Base-by-base conservation (phyloP, 1,140 invertebrate species). In the Macrocentrus cingulum region DNA sequence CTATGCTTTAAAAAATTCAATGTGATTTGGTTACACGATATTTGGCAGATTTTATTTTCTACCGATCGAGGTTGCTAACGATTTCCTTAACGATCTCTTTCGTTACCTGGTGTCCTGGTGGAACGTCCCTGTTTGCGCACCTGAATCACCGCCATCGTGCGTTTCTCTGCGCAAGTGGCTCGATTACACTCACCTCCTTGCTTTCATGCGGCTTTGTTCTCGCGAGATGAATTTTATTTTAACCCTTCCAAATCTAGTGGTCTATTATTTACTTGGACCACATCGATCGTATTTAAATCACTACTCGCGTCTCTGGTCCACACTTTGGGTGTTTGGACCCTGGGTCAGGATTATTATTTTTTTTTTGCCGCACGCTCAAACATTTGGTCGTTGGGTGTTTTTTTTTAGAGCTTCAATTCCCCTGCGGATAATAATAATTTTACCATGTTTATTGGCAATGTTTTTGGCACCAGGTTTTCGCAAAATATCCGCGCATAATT, bases 71-170 rank as follows among this genome's bases (percentile, higher is more conserved):
- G 25, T 29, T 29, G 25, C 25, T 29, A n/a, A n/a, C n/a, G n/a
- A n/a, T n/a, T n/a, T n/a, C n/a, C 15, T 41, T 41, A 56, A 41
- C 18, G 15, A 60, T 65, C 50, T 56, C 62, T 48, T 51, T 64
- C 25, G 23, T 41, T 29, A 58, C 44, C 60, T 74, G 66, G 48
- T 68, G 54, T 49, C 69, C 71, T 72, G 66, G 44, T 71, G 63
- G 39, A 18, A 50, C 50, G 45, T 66, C 70, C 69, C 69, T 72
- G 68, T 59, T 58, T 58, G 71, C 69, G 70, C 70, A 74, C 69
- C 69, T 71, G 68, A 74, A 69, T 67, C 60, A 72, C 65, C 66
- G 68, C 62, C 42, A 63, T 62, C 58, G 58, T 62, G 50, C 59
- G 63, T 65, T 65, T 64, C 65, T 68, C 67, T 69, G 69, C 70